Base-by-base conservation (phyloP, 2,113 vertebrate species). In the Poecile atricapillus region DNA sequence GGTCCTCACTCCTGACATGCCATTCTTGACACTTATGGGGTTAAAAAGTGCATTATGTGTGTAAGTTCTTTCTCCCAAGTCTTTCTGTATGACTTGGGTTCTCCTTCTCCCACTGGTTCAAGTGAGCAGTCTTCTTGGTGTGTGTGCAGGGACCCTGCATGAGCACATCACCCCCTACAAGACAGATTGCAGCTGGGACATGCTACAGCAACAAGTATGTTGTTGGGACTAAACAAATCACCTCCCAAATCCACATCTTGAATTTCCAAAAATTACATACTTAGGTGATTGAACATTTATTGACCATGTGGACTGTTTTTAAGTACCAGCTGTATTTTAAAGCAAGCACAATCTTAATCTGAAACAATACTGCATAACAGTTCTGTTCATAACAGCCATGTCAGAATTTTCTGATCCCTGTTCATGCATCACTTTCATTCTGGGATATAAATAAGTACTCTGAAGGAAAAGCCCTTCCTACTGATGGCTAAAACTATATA, bases 61-160 rank as follows among this genome's bases (percentile, higher is more conserved):
- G 6, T 16, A 78, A 71, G 15, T 28, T 71, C 22, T 43, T 78
- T 75, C 17, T 82, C 68, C 9, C 17, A 43, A 64, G 16, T 59
- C 19, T 64, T 67, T 71, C 47, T 49, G 11, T 69, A 25, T 30
- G 28, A 44, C 62, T 69, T 71, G 53, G 11, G 15, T 59, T 62
- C n/a, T 63, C 17, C 9, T 75, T 20, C 35, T 74, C 21, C 30
- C 18, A 9, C 27, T 9, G 46, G 17, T 52, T 81, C 30, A 75
- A 22, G 10, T 27, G 23, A 83, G 31, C 5, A 8, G 39, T 33
- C 69, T 44, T n/a, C 43, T 75, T 17, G 6, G 13, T 7, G 9
- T n/a, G 3, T 65, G 37, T 2, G 2, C 33, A 37, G 35, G 41
- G 17, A 41, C 20, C 13, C 22, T 60, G 4, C 0, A 0, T 14